These are phyloP conservation scores for Dynastes grantii DNA, from an alignment of 2,888 invertebrate species.

Conservation along the genomic window DNA sequence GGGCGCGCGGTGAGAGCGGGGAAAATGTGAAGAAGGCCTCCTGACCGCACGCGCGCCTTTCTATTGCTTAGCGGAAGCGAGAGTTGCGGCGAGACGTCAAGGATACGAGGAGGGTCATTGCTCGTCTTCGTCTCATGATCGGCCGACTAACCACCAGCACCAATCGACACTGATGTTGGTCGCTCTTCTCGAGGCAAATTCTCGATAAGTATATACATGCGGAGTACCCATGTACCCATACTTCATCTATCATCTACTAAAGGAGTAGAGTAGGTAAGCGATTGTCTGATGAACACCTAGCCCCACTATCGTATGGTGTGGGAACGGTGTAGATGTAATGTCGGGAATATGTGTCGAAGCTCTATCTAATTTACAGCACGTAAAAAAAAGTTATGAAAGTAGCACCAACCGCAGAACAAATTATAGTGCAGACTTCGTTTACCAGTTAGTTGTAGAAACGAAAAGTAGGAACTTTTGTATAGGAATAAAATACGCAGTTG, in stretches of 20 bases:
- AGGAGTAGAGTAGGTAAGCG: neutral
- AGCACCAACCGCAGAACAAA: neutral
- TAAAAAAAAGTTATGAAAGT: neutral
- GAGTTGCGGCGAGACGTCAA: constrained; percentile 56
- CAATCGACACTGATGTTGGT: constrained; percentile 33
- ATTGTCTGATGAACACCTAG: neutral
- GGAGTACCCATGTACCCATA: constrained; percentile 25
- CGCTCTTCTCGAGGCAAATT: constrained; percentile 26
- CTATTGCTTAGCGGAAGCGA: constrained; percentile 55
- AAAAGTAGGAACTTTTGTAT: neutral
- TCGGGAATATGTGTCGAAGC: neutral
- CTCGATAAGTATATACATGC: constrained; percentile 1
- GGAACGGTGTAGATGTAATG: neutral
- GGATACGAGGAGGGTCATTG: constrained; percentile 57
- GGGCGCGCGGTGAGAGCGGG: neutral
- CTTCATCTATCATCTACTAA: neutral
- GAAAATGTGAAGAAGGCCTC: constrained; percentile 33
- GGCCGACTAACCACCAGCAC: constrained; percentile 21
- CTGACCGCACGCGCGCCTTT: constrained; percentile 49
- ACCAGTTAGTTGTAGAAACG: neutral
- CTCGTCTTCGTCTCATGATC: constrained; percentile 50
- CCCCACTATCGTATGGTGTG: neutral
- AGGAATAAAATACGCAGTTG: too few relatives aligned
- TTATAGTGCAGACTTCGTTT: neutral
- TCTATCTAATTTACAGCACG: too few relatives aligned